Conservation (phyloP, 2,113 vertebrate genomes). For the Chamaea fasciata region DNA sequence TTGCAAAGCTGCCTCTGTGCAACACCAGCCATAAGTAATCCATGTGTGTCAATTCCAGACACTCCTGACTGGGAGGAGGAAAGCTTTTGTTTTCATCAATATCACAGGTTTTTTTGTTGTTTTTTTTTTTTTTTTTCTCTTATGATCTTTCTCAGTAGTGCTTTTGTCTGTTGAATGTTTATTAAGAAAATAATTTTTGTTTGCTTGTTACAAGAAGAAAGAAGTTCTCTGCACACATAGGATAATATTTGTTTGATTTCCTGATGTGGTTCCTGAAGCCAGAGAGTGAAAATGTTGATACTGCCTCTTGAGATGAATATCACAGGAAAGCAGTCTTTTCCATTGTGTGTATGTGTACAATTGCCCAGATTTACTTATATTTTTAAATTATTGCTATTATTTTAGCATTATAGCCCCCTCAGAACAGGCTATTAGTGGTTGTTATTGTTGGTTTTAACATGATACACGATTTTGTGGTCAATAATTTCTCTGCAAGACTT, state of each 20-base stretch:
- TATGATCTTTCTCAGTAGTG: neutral
- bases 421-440: neutral
- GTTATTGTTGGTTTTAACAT: neutral
- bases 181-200: conserved; percentile 39
- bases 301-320: neutral
- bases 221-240: neutral
- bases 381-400: neutral
- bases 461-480: neutral
- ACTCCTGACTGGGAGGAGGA: neutral
- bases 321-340: neutral
- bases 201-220: conserved; percentile 15
- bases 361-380: neutral
- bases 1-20: neutral
- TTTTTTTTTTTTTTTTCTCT: neutral
- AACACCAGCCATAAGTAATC: neutral
- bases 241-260: conserved; percentile 42
- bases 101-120: neutral
- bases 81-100: neutral
- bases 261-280: neutral
- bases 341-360: neutral
- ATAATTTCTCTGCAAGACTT: neutral
- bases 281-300: conserved; percentile 16
- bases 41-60: neutral
- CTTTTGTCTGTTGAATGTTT: conserved; percentile 16
- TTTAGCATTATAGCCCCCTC: neutral